These are phyloP conservation scores for Parelbella ahira DNA, from an alignment of 2,888 invertebrate genomes.

Conservation along the genomic window DNA sequence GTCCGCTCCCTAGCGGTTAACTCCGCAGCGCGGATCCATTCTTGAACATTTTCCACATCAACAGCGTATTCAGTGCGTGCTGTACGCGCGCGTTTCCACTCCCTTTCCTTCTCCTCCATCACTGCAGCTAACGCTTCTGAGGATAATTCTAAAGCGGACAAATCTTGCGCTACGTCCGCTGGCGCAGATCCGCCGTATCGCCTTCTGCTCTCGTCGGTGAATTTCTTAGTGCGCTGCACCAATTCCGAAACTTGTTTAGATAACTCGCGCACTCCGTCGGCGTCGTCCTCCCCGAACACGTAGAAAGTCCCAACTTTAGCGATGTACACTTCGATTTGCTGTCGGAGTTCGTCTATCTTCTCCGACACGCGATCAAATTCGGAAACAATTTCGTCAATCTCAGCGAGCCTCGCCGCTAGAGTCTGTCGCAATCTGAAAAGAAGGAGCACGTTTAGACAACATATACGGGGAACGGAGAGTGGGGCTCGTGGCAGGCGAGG, in stretches of 20 bases:
- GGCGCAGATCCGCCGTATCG: slow-evolving; percentile 84
- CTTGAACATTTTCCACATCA: slow-evolving; percentile 90
- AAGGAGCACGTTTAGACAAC: slow-evolving; percentile 43
- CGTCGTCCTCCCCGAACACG: slow-evolving; percentile 88
- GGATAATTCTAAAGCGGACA: slow-evolving; percentile 90
- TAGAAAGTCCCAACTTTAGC: slow-evolving; percentile 85
- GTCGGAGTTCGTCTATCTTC: slow-evolving; percentile 85
- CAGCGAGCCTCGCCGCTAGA: slow-evolving; percentile 87
- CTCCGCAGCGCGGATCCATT: slow-evolving; percentile 92
- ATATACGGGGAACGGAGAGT: slow-evolving; percentile 42
- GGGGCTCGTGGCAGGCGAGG: slow-evolving; percentile 43
- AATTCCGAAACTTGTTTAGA: slow-evolving; percentile 79
- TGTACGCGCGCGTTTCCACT: slow-evolving; percentile 92
- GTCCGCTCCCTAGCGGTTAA: slow-evolving; percentile 90
- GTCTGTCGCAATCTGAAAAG: slow-evolving; percentile 88
- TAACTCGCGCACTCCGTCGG: slow-evolving; percentile 80
- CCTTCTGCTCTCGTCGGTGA: slow-evolving; percentile 81
- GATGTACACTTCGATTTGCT: slow-evolving; percentile 83
- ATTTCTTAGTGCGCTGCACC: slow-evolving; percentile 78
- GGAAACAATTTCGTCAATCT: slow-evolving; percentile 87
- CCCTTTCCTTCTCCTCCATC: slow-evolving; percentile 93
- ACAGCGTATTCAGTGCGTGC: slow-evolving; percentile 88
- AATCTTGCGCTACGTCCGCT: slow-evolving; percentile 88
- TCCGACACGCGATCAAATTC: slow-evolving; percentile 87
- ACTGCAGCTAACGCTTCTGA: slow-evolving; percentile 88